Conservation (phyloP, 2,113 vertebrate genomes). For the Trichomycterus rosablanca region DNA sequence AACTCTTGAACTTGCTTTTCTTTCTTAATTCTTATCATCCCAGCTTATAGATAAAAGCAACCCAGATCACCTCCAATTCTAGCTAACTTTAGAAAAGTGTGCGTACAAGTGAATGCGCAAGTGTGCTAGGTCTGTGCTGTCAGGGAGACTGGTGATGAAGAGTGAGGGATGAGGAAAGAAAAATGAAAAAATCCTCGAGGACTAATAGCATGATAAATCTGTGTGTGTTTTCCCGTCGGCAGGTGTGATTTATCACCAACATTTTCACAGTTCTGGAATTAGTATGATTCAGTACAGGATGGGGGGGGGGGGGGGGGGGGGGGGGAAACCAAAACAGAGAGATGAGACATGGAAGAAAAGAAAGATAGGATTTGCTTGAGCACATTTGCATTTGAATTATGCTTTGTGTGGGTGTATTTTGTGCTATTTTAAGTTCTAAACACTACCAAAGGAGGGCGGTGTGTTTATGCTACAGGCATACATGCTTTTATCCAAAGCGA, state of each 20-base stretch:
- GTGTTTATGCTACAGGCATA: too few relatives aligned
- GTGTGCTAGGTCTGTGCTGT: background rate
- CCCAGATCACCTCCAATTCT: background rate
- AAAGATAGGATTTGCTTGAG: background rate
- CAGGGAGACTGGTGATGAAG: slow-evolving; percentile 16
- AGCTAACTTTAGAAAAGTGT: slow-evolving; percentile 11
- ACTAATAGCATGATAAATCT: slow-evolving; percentile 66
- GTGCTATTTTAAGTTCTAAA: too few relatives aligned
- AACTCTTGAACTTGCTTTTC: slow-evolving; percentile 12
- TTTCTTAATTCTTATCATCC: slow-evolving; percentile 12
- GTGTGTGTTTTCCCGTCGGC: slow-evolving; percentile 67
- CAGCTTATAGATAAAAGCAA: slow-evolving; percentile 20
- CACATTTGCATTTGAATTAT: too few relatives aligned
- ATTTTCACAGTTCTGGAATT: slow-evolving; percentile 69
- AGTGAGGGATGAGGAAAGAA: slow-evolving; percentile 32
- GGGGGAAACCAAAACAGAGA: slow-evolving; percentile 23
- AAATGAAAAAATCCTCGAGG: slow-evolving; percentile 60
- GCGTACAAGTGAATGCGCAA: slow-evolving; percentile 5
- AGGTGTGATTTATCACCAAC: slow-evolving; percentile 69
- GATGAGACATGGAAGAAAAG: background rate
- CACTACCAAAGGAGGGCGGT: background rate
- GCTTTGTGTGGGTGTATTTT: too few relatives aligned
- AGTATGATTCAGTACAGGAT: slow-evolving; percentile 56
- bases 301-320: too few relatives aligned
- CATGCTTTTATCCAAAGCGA: too few relatives aligned